Evolutionary conservation across 2,888 invertebrate genomes (phyloP).

Genomic region (Catocala nupta): DNA sequence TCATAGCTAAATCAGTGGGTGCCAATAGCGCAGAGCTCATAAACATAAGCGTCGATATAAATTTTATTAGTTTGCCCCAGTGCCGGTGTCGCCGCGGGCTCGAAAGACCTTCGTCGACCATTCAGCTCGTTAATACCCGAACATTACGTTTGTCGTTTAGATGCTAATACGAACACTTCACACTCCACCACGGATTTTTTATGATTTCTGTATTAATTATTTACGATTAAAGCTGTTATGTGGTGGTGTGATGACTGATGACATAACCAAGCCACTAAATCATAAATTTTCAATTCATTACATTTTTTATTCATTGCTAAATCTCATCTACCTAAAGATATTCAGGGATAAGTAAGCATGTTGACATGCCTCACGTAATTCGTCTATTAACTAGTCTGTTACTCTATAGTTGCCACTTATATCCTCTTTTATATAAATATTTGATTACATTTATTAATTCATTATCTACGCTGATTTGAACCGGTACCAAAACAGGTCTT

Average conservation of each 20-base stretch:
- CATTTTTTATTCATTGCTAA: no score
- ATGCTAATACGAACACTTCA: constrained; percentile 47
- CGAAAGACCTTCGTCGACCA: constrained; percentile 65
- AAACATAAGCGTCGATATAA: constrained; percentile 59
- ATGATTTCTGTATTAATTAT: constrained; percentile 27
- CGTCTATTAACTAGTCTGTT: no score
- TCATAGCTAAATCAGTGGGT: constrained; percentile 57
- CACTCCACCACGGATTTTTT: constrained; percentile 37
- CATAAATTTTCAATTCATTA: no score
- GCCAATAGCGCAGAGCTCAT: constrained; percentile 58
- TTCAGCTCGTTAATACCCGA: constrained; percentile 67
- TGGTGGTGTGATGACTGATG: no score
- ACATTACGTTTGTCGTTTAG: constrained; percentile 52
- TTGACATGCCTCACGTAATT: no score
- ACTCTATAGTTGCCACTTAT: no score
- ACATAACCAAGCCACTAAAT: no score
- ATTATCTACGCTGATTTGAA: constrained; percentile 24
- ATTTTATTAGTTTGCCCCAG: constrained; percentile 63
- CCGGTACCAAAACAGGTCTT: constrained; percentile 32
- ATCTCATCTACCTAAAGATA: no score
- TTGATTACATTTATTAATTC: no score
- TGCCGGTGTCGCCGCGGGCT: constrained; percentile 51
- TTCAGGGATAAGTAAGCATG: no score
- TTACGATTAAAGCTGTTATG: constrained; percentile 1
- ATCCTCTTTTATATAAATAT: no score